Evolutionary conservation across 1,140 invertebrate species (phyloP), one percentile per base, ranked within the genome.

Genomic region (Dreissena polymorpha): DNA sequence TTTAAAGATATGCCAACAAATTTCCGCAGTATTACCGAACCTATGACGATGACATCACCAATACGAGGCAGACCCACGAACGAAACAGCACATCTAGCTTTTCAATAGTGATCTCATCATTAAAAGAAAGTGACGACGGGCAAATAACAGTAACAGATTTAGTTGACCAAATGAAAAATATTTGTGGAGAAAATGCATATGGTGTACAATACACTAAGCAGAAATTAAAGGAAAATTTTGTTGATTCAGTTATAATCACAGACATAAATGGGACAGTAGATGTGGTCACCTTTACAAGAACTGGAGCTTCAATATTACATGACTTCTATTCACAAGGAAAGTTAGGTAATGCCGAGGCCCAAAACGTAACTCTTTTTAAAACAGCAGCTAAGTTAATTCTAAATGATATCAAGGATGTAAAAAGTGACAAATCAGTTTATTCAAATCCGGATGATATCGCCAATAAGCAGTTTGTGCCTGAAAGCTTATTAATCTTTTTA

Each of bases 61-160:
- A n/a, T n/a, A n/a, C n/a, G n/a, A n/a, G n/a, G n/a, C n/a, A n/a
- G n/a, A n/a, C n/a, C n/a, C n/a, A n/a, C n/a, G n/a, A n/a, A n/a
- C n/a, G n/a, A n/a, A n/a, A n/a, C n/a, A n/a, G n/a, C n/a, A n/a
- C n/a, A n/a, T 21, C 16, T n/a, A 39, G 83, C 70, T 16, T 87
- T 87, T 69, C 23, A 55, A 72, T 23, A 29, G 60, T 78, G 1
- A 75, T 39, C 16, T 25, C 64, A 53, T 83, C 71, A 16, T 23
- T 74, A 68, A 18, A 72, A 63, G 60, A 83, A 75, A 82, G 82
- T 84, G 85, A 81, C 29, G 72, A 86, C 21, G 85, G 84, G 55
- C 77, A 84, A 73, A 27, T 82, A 39, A 86, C 86, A 73, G 70
- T 87, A 16, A 39, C 8, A 63, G 21, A 86, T 53, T 65, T 87